These are phyloP conservation scores for Cancer borealis DNA, from an alignment of 2,888 invertebrate species.

Conservation along the genomic window DNA sequence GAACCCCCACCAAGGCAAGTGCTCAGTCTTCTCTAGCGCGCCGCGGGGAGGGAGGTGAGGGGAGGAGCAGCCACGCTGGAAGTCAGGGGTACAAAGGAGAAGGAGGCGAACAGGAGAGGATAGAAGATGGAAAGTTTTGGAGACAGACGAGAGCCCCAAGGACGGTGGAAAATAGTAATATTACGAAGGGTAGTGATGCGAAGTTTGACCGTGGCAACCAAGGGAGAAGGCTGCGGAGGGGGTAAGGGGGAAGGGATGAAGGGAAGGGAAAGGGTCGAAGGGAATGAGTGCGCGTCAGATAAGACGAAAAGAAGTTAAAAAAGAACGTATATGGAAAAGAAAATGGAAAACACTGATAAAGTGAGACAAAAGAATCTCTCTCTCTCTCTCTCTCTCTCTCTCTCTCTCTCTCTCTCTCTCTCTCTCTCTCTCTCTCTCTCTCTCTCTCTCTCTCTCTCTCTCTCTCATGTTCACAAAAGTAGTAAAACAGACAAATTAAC, in stretches of 20 bases:
- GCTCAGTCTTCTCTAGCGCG: slow-evolving; percentile 38
- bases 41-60: slow-evolving; percentile 1
- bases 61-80: background rate
- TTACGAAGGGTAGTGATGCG: background rate
- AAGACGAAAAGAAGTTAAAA: background rate
- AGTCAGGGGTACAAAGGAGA: slow-evolving; percentile 29
- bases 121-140: slow-evolving; percentile 26
- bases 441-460: slow-evolving; percentile 11
- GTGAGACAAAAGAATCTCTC: background rate
- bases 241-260: background rate
- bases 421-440: slow-evolving; percentile 20
- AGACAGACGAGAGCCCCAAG: background rate
- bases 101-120: background rate
- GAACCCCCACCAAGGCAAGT: slow-evolving; percentile 2
- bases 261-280: background rate
- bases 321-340: background rate
- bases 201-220: background rate
- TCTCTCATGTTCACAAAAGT: background rate
- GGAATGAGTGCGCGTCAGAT: slow-evolving; percentile 21
- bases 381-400: background rate
- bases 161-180: slow-evolving; percentile 15
- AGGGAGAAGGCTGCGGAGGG: background rate
- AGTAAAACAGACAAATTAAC: background rate
- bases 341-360: background rate
- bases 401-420: slow-evolving; percentile 18